A percentile compares a stretch with the other conserved stretches of the same genome.
Conservation (phyloP, 2,888 invertebrate species). For the Metellina segmentata region DNA sequence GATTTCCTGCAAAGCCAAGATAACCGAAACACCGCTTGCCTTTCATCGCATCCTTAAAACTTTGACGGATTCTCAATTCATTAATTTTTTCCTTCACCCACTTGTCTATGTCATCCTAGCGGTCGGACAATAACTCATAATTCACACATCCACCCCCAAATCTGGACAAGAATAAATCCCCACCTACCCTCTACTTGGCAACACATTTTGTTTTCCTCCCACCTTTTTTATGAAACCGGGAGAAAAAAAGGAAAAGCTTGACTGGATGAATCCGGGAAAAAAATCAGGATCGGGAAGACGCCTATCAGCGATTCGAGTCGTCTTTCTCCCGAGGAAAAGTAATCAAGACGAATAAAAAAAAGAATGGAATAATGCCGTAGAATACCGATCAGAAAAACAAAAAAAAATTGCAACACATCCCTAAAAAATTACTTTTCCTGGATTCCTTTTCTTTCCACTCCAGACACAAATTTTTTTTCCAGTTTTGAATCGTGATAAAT, state of each 20-base stretch:
- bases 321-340: background rate
- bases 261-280: background rate
- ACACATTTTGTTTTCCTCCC: background rate
- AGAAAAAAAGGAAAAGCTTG: background rate
- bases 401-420: background rate
- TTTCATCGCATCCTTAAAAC: too few relatives aligned
- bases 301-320: background rate
- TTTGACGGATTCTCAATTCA: background rate
- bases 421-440: background rate
- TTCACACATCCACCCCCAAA: background rate
- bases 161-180: constrained; percentile 24
- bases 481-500: background rate
- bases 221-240: background rate
- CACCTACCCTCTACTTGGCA: background rate
- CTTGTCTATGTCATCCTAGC: constrained; percentile 7
- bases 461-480: background rate
- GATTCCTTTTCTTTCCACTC: background rate
- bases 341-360: background rate
- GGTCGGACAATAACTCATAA: constrained; percentile 19
- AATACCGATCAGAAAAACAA: background rate
- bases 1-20: too few relatives aligned
- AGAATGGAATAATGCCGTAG: background rate
- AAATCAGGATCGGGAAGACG: background rate
- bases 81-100: background rate
- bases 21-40: too few relatives aligned